Conservation (phyloP, 1,140 invertebrate genomes). For the Augochlora pura region DNA sequence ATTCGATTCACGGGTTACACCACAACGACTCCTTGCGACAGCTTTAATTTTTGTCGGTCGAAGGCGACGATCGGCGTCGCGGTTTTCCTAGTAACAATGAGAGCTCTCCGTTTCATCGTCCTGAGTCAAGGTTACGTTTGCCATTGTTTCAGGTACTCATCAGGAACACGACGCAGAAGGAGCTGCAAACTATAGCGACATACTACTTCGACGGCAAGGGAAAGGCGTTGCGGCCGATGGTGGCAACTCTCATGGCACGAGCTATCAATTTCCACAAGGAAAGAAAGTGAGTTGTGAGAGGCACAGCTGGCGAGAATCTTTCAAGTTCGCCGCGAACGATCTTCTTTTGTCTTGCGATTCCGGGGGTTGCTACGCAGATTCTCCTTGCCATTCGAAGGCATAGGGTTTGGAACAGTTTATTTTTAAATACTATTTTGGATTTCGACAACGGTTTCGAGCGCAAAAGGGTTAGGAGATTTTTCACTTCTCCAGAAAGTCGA, state of each 20-base stretch:
- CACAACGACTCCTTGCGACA: neutral
- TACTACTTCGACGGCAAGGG: conserved; percentile 99
- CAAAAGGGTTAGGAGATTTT: too few relatives aligned
- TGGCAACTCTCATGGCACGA: conserved; percentile 94
- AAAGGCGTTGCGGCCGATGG: conserved; percentile 96
- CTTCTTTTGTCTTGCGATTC: neutral
- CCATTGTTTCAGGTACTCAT: conserved; percentile 85
- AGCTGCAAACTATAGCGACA: conserved; percentile 92
- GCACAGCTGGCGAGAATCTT: conserved; percentile 1
- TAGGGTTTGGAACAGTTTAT: too few relatives aligned
- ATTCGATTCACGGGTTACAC: neutral
- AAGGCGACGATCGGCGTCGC: neutral
- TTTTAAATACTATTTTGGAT: too few relatives aligned
- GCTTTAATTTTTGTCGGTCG: neutral
- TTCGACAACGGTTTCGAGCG: too few relatives aligned
- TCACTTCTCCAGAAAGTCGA: too few relatives aligned
- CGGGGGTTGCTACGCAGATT: too few relatives aligned
- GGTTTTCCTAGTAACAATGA: neutral
- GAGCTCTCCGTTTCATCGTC: conserved; percentile 7
- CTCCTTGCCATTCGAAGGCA: too few relatives aligned
- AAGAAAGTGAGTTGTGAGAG: conserved; percentile 84
- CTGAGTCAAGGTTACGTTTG: conserved; percentile 60
- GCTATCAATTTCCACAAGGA: conserved; percentile 95
- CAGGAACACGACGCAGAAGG: conserved; percentile 88
- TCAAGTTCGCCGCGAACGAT: conserved; percentile 22